Percentiles rank a stretch among this genome's conserved stretches.
These are phyloP conservation scores for Ceratosolen solmsi DNA, from an alignment of 1,140 invertebrate genomes.

Conservation along the genomic window DNA sequence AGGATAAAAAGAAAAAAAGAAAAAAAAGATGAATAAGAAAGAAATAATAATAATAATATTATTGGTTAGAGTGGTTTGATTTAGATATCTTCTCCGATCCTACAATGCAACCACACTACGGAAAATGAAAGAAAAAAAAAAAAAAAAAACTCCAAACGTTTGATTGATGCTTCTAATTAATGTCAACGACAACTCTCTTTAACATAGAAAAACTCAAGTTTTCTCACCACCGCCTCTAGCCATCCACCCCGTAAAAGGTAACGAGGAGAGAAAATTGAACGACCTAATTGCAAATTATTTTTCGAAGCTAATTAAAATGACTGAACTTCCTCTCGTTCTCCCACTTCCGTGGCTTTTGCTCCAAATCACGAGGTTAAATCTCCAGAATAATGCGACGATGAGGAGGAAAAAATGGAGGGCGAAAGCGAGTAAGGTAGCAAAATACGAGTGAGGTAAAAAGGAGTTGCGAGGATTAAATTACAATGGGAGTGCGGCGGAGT, in stretches of 20 bases:
- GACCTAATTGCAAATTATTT: conserved; percentile 41
- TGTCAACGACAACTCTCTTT: conserved; percentile 6
- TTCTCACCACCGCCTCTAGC: too few species aligned
- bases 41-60: too few species aligned
- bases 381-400: not conserved
- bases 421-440: too few species aligned
- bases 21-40: too few species aligned
- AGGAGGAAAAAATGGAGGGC: not conserved
- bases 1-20: too few species aligned
- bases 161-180: conserved; percentile 42
- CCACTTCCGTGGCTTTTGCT: too few species aligned
- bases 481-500: not conserved
- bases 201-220: not conserved
- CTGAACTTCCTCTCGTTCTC: not conserved
- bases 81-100: not conserved
- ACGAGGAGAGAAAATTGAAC: not conserved
- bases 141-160: not conserved
- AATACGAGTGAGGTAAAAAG: too few species aligned
- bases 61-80: too few species aligned
- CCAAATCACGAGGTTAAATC: not conserved
- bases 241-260: not conserved
- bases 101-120: not conserved
- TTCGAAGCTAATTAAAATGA: conserved; percentile 20
- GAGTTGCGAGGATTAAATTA: not conserved
- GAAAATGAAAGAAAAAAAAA: not conserved